Percentiles rank a stretch among this genome's conserved stretches.
phyloP scores from a whole-genome alignment of 2,113 vertebrate genomes.

The Chamaea fasciata region DNA sequence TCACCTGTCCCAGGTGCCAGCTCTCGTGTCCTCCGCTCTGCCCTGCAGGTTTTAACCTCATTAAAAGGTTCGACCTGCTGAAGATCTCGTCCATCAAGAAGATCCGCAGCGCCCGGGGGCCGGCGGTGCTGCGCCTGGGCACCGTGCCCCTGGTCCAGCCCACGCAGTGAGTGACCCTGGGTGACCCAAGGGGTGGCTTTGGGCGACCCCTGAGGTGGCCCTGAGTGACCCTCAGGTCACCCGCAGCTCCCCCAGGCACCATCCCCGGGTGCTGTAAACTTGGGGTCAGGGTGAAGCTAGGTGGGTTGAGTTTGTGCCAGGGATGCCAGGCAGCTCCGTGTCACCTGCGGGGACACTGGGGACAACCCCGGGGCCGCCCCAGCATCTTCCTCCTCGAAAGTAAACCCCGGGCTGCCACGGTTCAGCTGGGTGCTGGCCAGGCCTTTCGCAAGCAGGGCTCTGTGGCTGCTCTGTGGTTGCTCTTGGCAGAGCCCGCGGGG shows the following conservation, averaged over 20 bases:
- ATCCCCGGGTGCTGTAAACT: accelerated
- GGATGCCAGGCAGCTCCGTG: accelerated
- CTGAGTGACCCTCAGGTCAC: background rate
- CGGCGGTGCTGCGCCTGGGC: constrained; percentile 84
- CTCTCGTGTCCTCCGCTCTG: background rate
- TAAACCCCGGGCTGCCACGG: background rate
- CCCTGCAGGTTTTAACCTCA: constrained; percentile 88
- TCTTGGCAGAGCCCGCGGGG: background rate
- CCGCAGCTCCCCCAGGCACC: background rate
- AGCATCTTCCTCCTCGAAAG: constrained; percentile 49
- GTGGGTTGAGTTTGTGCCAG: accelerated
- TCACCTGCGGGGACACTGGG: accelerated
- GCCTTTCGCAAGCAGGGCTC: background rate
- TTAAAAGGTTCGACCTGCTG: constrained; percentile 84
- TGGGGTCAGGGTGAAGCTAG: accelerated
- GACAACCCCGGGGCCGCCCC: background rate
- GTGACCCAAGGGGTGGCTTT: accelerated
- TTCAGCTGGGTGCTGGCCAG: background rate
- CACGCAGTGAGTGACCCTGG: constrained; percentile 78
- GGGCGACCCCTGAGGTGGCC: background rate
- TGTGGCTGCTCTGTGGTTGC: background rate
- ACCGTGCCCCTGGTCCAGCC: constrained; percentile 78
- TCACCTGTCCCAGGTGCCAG: background rate
- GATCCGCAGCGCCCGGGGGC: constrained; percentile 82
- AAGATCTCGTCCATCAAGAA: constrained; percentile 88